Conservation (phyloP, 2,888 invertebrate species). For the Thumatha senex region DNA sequence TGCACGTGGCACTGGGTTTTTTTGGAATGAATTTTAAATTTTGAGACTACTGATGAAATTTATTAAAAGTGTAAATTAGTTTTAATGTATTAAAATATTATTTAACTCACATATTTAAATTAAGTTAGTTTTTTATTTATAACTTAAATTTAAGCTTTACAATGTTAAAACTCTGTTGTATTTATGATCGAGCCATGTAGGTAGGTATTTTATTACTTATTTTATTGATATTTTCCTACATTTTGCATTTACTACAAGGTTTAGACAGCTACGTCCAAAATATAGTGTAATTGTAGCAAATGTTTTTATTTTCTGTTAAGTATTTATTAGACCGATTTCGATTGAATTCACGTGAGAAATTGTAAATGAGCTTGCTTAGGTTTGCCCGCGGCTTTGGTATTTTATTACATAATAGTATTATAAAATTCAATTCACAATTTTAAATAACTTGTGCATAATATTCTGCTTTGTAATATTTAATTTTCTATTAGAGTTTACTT, state of each 20-base stretch:
- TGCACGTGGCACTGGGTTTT: too few relatives aligned
- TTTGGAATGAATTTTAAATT: background rate
- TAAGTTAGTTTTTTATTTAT: background rate
- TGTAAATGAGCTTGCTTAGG: background rate
- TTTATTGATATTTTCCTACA: constrained; percentile 13
- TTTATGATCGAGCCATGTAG: constrained; percentile 25
- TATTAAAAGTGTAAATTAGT: background rate
- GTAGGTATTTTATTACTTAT: constrained; percentile 3
- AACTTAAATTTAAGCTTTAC: constrained; percentile 5
- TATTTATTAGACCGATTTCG: constrained; percentile 37
- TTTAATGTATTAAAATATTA: background rate
- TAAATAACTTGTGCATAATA: too few relatives aligned
- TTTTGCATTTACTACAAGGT: constrained; percentile 38
- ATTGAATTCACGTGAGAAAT: constrained; percentile 36
- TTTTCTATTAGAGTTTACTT: too few relatives aligned
- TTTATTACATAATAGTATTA: too few relatives aligned
- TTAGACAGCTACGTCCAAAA: constrained; percentile 62
- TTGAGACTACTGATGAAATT: background rate
- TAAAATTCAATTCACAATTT: too few relatives aligned
- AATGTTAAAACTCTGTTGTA: constrained; percentile 2
- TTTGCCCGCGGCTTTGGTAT: too few relatives aligned
- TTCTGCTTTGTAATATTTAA: too few relatives aligned
- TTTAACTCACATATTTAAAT: too few relatives aligned
- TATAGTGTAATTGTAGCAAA: constrained; percentile 42
- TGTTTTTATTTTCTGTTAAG: constrained; percentile 26